Evolutionary conservation across 2,113 vertebrate species (phyloP), one percentile per base, ranked within the genome.

Genomic region (Redunca redunca): DNA sequence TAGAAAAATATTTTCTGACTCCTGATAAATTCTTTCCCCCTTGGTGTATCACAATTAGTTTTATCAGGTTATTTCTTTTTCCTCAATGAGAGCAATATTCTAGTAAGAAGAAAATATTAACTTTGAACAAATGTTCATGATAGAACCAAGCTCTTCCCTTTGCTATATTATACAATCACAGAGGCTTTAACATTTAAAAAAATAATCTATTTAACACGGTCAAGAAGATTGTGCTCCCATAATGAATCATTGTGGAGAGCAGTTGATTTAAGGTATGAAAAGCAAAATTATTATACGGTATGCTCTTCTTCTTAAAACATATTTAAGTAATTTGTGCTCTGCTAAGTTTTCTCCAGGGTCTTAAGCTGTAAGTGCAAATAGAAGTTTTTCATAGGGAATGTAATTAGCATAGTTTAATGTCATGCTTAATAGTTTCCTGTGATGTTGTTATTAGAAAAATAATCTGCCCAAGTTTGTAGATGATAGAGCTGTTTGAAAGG

Each of bases 371-470:
- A 98, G 98, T 98, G 99, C 98, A 98, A 98, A 98, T 86, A 98
- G 98, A 98, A 98, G 98, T 98, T 98, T 98, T 99, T 99, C 94
- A 89, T 98, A 97, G 95, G 98, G 97, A 98, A 94, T 97, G 80
- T 98, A 99, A 99, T 99, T 99, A 99, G 98, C 98, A 98, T 93
- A 98, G 97, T 98, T 99, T 99, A 99, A 99, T 98, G 98, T 99
- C 99, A 99, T 98, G 98, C 98, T 98, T 99, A 99, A 99, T 99
- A 98, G 98, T 99, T 99, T 99, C 98, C 97, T 97, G 98, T 98
- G 98, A 98, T 98, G 98, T 98, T 98, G 99, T 99, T 98, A 99
- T 99, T 99, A 99, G 98, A 98, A 99, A 99, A 99, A 99, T 99
- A 99, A 99, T 99, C 98, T 99, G 98, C 84, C 97, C 98, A 88